Evolutionary conservation across 2,797 vertebrate genomes (phyloP).

Genomic region (Loriculus beryllinus): DNA sequence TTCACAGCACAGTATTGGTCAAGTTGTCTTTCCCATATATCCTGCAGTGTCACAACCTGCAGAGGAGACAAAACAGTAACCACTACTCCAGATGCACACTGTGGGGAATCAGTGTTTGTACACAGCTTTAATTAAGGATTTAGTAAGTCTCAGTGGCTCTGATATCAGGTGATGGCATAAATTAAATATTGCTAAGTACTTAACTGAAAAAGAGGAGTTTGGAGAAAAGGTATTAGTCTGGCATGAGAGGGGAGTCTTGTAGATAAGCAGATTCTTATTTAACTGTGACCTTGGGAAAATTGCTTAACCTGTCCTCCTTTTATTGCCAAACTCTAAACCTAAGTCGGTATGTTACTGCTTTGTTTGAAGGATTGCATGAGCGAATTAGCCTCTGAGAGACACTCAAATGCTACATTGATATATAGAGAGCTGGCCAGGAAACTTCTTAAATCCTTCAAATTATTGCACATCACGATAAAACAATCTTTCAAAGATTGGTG

Average conservation of each 20-base stretch:
- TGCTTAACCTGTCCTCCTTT: not conserved
- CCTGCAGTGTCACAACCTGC: not conserved
- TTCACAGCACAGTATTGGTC: not conserved
- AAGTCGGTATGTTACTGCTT: not conserved
- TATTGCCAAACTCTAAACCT: not conserved
- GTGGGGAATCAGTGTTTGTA: not conserved
- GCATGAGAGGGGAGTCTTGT: not conserved
- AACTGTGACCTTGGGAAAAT: not conserved
- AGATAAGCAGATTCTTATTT: not conserved
- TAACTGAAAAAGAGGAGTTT: not conserved
- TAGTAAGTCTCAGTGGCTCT: not conserved
- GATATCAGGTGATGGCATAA: not conserved
- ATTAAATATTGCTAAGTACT: not conserved
- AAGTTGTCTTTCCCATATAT: not conserved
- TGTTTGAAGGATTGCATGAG: not conserved
- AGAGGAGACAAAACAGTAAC: not conserved
- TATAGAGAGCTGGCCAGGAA: not conserved
- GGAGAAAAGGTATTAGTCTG: not conserved
- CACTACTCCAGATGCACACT: not conserved
- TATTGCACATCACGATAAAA: conserved; percentile 15
- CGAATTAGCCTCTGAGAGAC: not conserved
- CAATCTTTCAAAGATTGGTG: not conserved
- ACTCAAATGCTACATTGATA: not conserved
- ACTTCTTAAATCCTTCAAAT: not conserved
- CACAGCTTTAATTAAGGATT: not conserved